Percentiles rank a stretch among this genome's conserved stretches.
Conservation (phyloP, 2,888 invertebrate genomes). For the Drosophila robusta region DNA sequence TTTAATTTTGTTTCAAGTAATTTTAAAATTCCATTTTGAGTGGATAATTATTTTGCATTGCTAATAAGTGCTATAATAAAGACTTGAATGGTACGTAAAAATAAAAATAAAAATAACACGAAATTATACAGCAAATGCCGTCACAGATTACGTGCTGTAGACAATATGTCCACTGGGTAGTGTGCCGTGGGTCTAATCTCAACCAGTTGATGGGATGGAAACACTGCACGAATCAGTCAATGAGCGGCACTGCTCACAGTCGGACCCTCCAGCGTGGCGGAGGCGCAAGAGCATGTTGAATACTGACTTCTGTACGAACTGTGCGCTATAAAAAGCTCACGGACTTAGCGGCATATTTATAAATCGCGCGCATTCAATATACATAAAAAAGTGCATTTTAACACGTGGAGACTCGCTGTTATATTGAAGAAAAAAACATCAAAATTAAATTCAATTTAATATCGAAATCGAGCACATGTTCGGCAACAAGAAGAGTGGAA, state of each 20-base stretch:
- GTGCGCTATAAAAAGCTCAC: slow-evolving; percentile 51
- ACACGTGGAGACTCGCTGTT: slow-evolving; percentile 51
- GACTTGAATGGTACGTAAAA: too few relatives aligned
- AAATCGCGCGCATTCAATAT: slow-evolving; percentile 33
- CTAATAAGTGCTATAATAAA: too few relatives aligned
- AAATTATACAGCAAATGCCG: too few relatives aligned
- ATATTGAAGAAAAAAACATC: neutral
- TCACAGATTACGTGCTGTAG: neutral
- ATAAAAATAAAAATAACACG: too few relatives aligned
- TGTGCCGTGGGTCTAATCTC: slow-evolving; percentile 8
- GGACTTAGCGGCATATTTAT: slow-evolving; percentile 50
- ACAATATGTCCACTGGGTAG: neutral
- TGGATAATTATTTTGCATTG: too few relatives aligned
- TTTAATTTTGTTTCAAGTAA: too few relatives aligned
- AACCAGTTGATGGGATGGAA: slow-evolving; percentile 18
- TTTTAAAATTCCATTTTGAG: too few relatives aligned
- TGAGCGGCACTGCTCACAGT: slow-evolving; percentile 50
- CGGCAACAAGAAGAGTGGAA: slow-evolving; percentile 16
- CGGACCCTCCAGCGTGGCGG: slow-evolving; percentile 45
- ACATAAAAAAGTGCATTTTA: slow-evolving; percentile 63
- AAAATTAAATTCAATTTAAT: slow-evolving; percentile 1
- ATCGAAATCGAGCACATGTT: slow-evolving; percentile 25
- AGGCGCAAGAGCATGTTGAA: slow-evolving; percentile 9
- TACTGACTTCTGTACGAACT: slow-evolving; percentile 2
- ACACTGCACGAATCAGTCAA: slow-evolving; percentile 52